Conservation (phyloP, 2,888 invertebrate species). For the Drosophila stalkeri region DNA sequence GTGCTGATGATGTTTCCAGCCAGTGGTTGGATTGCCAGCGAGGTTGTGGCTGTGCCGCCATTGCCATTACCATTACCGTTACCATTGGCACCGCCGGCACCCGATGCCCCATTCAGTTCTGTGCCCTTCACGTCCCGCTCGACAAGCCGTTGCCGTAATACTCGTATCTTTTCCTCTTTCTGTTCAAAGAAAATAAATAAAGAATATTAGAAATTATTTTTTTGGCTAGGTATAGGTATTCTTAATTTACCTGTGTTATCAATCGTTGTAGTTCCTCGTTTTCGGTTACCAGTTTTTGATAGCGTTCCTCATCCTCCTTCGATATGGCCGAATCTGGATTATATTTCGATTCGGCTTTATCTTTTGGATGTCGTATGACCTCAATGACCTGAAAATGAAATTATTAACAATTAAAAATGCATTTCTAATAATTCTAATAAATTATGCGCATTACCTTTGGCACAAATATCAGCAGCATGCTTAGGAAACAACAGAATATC, state of each 20-base stretch:
- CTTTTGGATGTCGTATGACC: slow-evolving; percentile 94
- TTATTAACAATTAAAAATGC: not conserved
- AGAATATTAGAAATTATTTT: not conserved
- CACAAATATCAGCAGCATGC: slow-evolving; percentile 99
- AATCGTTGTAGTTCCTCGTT: slow-evolving; percentile 98
- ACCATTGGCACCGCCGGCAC: slow-evolving; percentile 18
- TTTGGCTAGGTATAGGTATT: too few relatives aligned
- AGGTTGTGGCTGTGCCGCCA: slow-evolving; percentile 60
- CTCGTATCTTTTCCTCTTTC: slow-evolving; percentile 95
- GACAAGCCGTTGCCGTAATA: slow-evolving; percentile 91
- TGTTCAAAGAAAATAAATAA: slow-evolving; percentile 81
- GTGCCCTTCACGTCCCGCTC: slow-evolving; percentile 89
- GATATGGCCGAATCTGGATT: slow-evolving; percentile 92
- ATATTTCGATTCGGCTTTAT: slow-evolving; percentile 94
- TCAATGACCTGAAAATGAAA: slow-evolving; percentile 89
- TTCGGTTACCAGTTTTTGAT: slow-evolving; percentile 95
- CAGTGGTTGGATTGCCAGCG: slow-evolving; percentile 63
- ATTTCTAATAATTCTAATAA: not conserved
- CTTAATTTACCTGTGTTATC: slow-evolving; percentile 92
- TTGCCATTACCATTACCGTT: slow-evolving; percentile 12
- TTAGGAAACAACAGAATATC: slow-evolving; percentile 98
- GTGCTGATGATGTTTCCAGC: slow-evolving; percentile 80
- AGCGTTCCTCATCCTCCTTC: slow-evolving; percentile 97
- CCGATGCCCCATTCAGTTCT: slow-evolving; percentile 80
- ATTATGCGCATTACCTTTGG: slow-evolving; percentile 91